Evolutionary conservation across 2,888 invertebrate species (phyloP), one percentile per base, ranked within the genome.

Genomic region (Eulithis testata): DNA sequence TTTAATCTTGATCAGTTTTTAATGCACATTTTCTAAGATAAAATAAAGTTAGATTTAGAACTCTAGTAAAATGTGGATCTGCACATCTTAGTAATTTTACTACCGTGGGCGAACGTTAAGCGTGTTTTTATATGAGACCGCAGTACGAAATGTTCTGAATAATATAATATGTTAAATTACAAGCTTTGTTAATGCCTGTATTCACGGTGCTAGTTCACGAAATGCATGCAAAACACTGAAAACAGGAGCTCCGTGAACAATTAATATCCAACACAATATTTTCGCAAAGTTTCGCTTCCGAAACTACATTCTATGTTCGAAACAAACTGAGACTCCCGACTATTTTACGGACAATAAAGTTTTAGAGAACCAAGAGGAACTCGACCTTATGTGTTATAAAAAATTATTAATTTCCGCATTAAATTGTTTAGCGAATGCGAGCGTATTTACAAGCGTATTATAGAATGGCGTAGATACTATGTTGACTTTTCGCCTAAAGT

Each of bases 201-300:
- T 71, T 77, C 73, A 73, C 74, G 73, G 73, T 66, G 65, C 72
- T 70, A 69, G 71, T 73, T 75, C 78, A 73, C 66, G 70, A 75
- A 78, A 74, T 75, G 68, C 73, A 74, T 73, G 77, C 76, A 80
- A 77, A 84, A 78, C 76, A 77, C 78, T 80, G 76, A 74, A 81
- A 78, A 75, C 77, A 75, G 76, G 73, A 80, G 80, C 80, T 78
- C 77, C 76, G 77, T 75, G 77, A 82, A 80, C 85, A 86, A 86
- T 89, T 88, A 88, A 87, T 89, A 84, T 78, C 82, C 81, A 80
- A 82, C 81, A 87, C 84, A 88, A 88, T 86, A 89, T 89, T 89
- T 89, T 88, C 86, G 79, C 84, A 84, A 87, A 88, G 84, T 88
- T 88, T 82, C 78, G 76, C 82, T 80, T 81, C 82, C 80, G 79